phyloP scores from a whole-genome alignment of 2,797 vertebrate genomes.

The Cyprinodon diabolis region DNA sequence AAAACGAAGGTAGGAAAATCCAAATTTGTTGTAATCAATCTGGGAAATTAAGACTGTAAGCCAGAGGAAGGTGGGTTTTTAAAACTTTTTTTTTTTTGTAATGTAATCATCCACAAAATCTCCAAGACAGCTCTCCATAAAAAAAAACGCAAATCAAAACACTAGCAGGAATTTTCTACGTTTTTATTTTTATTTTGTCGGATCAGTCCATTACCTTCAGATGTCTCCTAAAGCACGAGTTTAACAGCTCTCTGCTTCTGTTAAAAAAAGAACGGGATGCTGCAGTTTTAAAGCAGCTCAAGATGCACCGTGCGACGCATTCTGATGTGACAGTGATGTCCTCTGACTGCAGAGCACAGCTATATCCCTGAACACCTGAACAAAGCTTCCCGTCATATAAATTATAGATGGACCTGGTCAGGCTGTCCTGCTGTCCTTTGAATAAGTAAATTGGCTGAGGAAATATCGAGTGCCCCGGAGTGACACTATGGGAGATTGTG shows the following conservation, averaged over 20 bases:
- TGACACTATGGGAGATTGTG: constrained; percentile 10
- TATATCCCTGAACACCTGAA: constrained; percentile 62
- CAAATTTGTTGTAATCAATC: constrained; percentile 19
- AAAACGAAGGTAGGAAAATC: background rate
- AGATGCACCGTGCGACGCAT: constrained; percentile 49
- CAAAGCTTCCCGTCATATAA: constrained; percentile 67
- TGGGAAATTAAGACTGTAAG: background rate
- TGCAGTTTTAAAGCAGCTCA: constrained; percentile 43
- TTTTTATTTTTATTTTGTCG: background rate
- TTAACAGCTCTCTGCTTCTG: constrained; percentile 20
- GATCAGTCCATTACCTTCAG: background rate
- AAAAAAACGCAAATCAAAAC: no score
- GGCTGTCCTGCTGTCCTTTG: constrained; percentile 60
- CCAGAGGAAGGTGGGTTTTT: background rate
- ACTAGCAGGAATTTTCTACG: background rate
- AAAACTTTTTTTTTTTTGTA: background rate
- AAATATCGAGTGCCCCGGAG: constrained; percentile 32
- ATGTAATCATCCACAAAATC: background rate
- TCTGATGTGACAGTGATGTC: constrained; percentile 63
- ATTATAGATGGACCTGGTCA: constrained; percentile 69
- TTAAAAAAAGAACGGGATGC: constrained; percentile 11
- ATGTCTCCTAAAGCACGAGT: background rate
- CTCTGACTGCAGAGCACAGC: constrained; percentile 67
- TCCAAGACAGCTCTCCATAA: background rate
- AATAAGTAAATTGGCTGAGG: constrained; percentile 73